These are phyloP conservation scores for Lordiphosa clarofinis DNA, from an alignment of 1,140 invertebrate species.

Conservation along the genomic window DNA sequence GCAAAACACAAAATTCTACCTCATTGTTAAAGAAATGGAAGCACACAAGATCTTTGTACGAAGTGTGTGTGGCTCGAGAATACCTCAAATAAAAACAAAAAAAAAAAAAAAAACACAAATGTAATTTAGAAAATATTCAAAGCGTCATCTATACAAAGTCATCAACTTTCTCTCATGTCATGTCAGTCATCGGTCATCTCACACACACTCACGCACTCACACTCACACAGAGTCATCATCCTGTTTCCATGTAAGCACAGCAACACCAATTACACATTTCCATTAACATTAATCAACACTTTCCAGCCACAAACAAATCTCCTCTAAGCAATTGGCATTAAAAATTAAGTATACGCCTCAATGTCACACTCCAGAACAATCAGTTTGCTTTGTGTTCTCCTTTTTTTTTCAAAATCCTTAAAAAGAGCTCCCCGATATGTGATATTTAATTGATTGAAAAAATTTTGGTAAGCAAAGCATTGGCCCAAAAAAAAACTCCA, in stretches of 20 bases:
- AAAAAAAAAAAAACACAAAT: slow-evolving; percentile 1
- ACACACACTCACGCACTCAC: slow-evolving; percentile 15
- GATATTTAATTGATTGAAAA: slow-evolving; percentile 72
- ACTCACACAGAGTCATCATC: slow-evolving; percentile 28
- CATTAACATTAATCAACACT: slow-evolving; percentile 12
- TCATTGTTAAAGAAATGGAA: slow-evolving; percentile 61
- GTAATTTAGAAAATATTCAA: slow-evolving; percentile 6
- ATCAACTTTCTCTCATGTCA: slow-evolving; percentile 27
- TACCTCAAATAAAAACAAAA: slow-evolving; percentile 51
- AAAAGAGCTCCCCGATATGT: slow-evolving; percentile 79
- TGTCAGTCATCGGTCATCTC: slow-evolving; percentile 43
- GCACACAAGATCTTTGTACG: slow-evolving; percentile 30
- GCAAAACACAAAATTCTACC: slow-evolving; percentile 61
- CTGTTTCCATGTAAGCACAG: no score
- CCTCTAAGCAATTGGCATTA: slow-evolving; percentile 38
- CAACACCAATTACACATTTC: slow-evolving; percentile 31
- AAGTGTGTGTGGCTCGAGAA: slow-evolving; percentile 49
- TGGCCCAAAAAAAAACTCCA: slow-evolving; percentile 21
- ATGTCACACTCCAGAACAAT: slow-evolving; percentile 42
- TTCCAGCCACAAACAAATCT: slow-evolving; percentile 65
- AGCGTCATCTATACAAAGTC: slow-evolving; percentile 33
- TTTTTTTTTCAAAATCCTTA: slow-evolving; percentile 51
- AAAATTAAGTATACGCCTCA: slow-evolving; percentile 16
- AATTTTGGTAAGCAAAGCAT: slow-evolving; percentile 40
- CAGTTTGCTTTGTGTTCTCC: slow-evolving; percentile 53